Percentiles rank a stretch among this genome's conserved stretches.
Conservation (phyloP, 2,888 invertebrate species). For the Mythimna lalbum region DNA sequence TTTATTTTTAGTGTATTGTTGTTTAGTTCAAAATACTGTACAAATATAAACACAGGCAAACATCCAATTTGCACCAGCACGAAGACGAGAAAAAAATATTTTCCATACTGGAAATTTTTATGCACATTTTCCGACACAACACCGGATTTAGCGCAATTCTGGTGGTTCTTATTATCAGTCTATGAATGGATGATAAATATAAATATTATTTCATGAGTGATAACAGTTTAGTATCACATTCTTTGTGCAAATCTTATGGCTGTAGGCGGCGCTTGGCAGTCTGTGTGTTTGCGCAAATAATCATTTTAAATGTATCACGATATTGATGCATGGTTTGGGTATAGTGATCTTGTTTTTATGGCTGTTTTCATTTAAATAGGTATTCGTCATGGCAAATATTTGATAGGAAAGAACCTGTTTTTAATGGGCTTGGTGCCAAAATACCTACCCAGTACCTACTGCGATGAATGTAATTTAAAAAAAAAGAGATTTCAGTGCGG, state of each 20-base stretch:
- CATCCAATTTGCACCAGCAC: too few species aligned
- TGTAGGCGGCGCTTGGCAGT: conserved; percentile 28
- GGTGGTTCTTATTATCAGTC: conserved; percentile 8
- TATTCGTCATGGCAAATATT: background rate
- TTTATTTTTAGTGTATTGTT: too few species aligned
- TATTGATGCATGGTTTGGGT: conserved; percentile 12
- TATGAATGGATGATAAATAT: conserved; percentile 14
- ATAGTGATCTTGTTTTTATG: background rate
- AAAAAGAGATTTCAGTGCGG: too few species aligned
- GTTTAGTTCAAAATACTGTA: too few species aligned
- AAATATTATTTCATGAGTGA: conserved; percentile 24
- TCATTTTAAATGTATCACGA: conserved; percentile 42
- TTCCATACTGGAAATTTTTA: background rate
- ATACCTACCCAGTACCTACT: background rate
- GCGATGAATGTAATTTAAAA: too few species aligned
- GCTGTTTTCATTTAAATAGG: background rate
- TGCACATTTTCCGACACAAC: background rate
- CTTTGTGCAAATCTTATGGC: conserved; percentile 18
- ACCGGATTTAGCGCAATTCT: conserved; percentile 4
- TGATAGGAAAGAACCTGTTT: background rate
- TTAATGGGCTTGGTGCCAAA: background rate
- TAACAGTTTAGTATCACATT: conserved; percentile 27
- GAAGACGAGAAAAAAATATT: background rate
- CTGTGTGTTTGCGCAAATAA: conserved; percentile 30
- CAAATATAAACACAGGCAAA: too few species aligned